phyloP scores from a whole-genome alignment of 2,797 vertebrate genomes.

The Eleutherodactylus coqui region DNA sequence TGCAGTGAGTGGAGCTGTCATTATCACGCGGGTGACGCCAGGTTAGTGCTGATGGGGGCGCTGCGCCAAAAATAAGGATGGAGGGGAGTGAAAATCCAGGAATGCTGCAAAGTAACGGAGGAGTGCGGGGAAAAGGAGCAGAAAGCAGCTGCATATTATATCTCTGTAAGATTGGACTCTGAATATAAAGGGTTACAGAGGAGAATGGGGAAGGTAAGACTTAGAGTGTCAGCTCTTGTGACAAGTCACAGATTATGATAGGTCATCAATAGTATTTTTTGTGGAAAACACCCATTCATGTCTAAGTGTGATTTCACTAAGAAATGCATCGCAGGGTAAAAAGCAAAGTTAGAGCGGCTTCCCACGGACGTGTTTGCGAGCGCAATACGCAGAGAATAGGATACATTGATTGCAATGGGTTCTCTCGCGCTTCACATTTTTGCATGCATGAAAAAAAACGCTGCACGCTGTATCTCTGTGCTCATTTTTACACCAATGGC shows the following conservation, averaged over 20 bases:
- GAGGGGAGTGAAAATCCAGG: not conserved
- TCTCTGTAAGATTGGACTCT: not conserved
- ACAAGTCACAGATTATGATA: not conserved
- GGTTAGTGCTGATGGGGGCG: slow-evolving; percentile 41
- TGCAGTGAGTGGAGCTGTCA: slow-evolving; percentile 46
- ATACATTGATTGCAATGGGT: too few relatives aligned
- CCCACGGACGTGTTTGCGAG: too few relatives aligned
- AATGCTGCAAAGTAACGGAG: not conserved
- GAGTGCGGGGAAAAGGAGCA: too few relatives aligned
- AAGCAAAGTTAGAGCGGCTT: not conserved
- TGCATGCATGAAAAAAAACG: too few relatives aligned
- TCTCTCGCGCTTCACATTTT: too few relatives aligned
- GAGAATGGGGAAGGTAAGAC: too few relatives aligned
- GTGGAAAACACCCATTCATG: not conserved
- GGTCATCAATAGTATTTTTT: too few relatives aligned
- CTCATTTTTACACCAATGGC: too few relatives aligned
- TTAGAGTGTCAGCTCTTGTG: not conserved
- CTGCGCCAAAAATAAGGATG: not conserved
- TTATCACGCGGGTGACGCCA: slow-evolving; percentile 38
- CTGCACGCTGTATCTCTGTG: too few relatives aligned
- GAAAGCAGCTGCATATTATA: not conserved
- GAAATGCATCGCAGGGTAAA: not conserved
- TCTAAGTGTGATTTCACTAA: not conserved
- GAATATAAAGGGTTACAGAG: not conserved
- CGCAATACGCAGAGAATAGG: too few relatives aligned